Evolutionary conservation across 2,113 vertebrate species (phyloP).

Genomic region (Setophaga coronata): DNA sequence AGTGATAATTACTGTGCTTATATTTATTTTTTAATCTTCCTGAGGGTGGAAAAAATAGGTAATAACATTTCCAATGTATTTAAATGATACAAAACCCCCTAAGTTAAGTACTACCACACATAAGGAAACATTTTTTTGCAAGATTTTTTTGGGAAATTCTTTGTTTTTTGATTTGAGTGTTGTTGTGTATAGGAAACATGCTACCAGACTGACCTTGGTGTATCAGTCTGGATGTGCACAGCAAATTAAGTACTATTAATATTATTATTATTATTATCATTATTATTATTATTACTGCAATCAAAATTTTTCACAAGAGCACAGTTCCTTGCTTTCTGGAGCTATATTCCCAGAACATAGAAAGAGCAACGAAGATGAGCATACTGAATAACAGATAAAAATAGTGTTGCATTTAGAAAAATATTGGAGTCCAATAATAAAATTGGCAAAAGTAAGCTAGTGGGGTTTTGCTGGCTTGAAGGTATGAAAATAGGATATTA

Average conservation of each 20-base stretch:
- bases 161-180: not conserved
- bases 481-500: not conserved
- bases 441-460: not conserved
- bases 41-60: accelerated
- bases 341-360: not conserved
- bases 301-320: not conserved
- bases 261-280: too few species aligned
- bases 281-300: not conserved
- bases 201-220: not conserved
- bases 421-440: not conserved
- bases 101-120: not conserved
- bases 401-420: not conserved
- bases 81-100: not conserved
- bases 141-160: not conserved
- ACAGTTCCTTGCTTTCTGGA: not conserved
- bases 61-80: not conserved
- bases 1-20: not conserved
- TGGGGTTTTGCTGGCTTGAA: not conserved
- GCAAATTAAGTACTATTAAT: not conserved
- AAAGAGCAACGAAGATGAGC: not conserved
- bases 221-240: not conserved
- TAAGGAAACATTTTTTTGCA: not conserved
- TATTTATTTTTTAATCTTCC: not conserved
- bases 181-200: not conserved
- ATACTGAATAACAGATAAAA: not conserved